Conservation (phyloP, 2,113 vertebrate genomes). For the Calonectris borealis region DNA sequence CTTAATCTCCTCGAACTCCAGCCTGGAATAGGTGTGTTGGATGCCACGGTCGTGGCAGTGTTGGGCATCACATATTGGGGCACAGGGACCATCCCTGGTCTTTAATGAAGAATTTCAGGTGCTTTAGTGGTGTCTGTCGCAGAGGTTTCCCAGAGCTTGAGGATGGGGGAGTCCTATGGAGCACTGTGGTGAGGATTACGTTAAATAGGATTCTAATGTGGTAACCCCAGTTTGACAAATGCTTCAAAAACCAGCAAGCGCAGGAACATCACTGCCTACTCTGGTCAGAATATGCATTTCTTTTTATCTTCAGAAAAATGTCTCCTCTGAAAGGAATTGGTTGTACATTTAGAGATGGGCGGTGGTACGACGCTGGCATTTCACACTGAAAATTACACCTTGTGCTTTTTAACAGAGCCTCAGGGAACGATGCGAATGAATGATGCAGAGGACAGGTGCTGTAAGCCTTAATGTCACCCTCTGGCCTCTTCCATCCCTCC, state of each 20-base stretch:
- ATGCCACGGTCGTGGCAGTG: accelerated
- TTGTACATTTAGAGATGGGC: background rate
- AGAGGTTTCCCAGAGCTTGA: background rate
- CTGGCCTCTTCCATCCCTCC: background rate
- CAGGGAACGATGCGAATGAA: accelerated
- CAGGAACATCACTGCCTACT: background rate
- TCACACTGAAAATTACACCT: background rate
- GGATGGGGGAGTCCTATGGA: background rate
- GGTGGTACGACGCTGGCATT: background rate
- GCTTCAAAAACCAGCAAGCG: background rate
- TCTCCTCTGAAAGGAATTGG: background rate
- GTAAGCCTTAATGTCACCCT: background rate
- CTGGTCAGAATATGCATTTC: background rate
- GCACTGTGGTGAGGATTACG: accelerated
- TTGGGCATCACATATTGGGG: background rate
- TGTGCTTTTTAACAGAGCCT: background rate
- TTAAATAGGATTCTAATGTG: background rate
- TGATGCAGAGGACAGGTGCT: accelerated
- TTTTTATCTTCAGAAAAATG: background rate
- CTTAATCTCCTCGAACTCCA: background rate
- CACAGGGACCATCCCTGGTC: background rate
- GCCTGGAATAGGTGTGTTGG: background rate
- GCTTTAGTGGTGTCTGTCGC: background rate
- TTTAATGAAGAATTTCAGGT: background rate
- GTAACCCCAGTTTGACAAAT: background rate